These are phyloP conservation scores for Noctua fimbriata DNA, from an alignment of 2,888 invertebrate genomes.

Conservation along the genomic window DNA sequence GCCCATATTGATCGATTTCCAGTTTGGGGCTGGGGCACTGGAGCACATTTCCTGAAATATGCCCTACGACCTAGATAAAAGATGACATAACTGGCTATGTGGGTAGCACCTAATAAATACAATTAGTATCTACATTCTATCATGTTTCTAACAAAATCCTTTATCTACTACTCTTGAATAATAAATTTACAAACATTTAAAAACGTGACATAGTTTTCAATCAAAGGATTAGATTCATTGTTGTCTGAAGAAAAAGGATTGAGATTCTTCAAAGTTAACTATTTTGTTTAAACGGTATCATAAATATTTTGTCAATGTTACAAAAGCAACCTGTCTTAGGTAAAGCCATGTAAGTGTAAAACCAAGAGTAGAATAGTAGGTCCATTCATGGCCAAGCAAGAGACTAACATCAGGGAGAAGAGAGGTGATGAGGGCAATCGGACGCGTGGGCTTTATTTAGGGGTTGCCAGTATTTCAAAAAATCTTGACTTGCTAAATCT, in stretches of 20 bases:
- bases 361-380: neutral
- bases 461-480: constrained; percentile 9
- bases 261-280: neutral
- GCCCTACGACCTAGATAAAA: neutral
- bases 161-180: neutral
- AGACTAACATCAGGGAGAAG: neutral
- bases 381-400: neutral
- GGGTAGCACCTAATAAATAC: neutral
- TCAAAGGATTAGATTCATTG: no score
- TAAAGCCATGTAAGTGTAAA: neutral
- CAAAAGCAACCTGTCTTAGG: neutral
- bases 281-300: neutral
- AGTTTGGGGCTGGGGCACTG: neutral
- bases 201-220: neutral
- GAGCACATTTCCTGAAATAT: constrained; percentile 5
- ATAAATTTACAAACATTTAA: no score
- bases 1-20: constrained; percentile 26
- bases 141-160: neutral
- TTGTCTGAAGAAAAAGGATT: neutral
- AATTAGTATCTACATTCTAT: neutral
- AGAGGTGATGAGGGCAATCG: neutral
- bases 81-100: neutral
- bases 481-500: no score
- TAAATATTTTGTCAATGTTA: constrained; percentile 6
- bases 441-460: neutral